Percentiles rank a stretch among this genome's conserved stretches.
Evolutionary conservation across 2,113 vertebrate genomes (phyloP).

Genomic region (Periophthalmodon schlosseri): DNA sequence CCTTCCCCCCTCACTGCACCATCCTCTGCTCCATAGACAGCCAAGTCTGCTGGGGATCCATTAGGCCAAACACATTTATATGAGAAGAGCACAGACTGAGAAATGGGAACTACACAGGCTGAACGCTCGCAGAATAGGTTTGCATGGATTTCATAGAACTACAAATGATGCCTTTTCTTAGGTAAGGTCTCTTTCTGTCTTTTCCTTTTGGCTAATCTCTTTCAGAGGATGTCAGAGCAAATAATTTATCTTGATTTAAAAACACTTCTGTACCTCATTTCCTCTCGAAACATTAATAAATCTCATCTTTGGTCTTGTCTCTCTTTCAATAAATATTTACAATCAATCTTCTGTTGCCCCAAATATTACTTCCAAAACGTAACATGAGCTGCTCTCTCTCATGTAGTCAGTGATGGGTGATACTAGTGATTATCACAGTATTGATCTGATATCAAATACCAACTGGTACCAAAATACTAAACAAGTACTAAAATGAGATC

Average conservation of each 20-base stretch:
- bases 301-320: neutral
- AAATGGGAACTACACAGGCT: neutral
- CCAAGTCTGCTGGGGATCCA: constrained; percentile 58
- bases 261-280: neutral
- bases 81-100: constrained; percentile 12
- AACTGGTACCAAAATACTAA: no score
- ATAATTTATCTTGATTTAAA: neutral
- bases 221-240: neutral
- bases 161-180: neutral
- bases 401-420: no score
- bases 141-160: neutral
- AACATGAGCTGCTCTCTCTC: neutral
- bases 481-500: no score
- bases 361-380: neutral
- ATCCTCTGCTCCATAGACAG: constrained; percentile 5
- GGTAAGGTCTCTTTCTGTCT: neutral
- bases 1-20: neutral
- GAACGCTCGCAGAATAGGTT: neutral
- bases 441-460: no score
- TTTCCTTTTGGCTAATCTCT: neutral
- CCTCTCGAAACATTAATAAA: neutral
- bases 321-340: neutral
- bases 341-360: neutral
- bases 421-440: no score
- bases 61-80: constrained; percentile 51